Base-by-base conservation (phyloP, 2,888 invertebrate species). In the Theretra japonica region DNA sequence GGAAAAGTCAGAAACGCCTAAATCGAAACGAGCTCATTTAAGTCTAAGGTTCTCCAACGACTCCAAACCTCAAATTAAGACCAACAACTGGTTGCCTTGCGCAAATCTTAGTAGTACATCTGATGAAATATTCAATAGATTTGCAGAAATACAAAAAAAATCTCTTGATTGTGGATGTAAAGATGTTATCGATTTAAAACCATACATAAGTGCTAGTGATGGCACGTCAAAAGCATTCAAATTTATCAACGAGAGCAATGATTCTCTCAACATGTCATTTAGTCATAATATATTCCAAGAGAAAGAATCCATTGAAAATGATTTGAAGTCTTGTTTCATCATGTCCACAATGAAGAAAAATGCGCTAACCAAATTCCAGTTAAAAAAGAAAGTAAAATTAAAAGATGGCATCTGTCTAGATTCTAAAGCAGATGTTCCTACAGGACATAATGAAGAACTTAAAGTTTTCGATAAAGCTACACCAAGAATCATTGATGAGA, bases 401-500 rank as follows among this genome's bases (percentile, higher is more conserved):
- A 82, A 78, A 79, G 79, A 79, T 15, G 76, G 76, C 59, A 33
- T 77, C 7, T 41, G 74, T 21, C 58, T 77, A 0, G 75, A 72
- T 65, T 73, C 76, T 1, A 76, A 41, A 53, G 70, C 65, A 33
- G 75, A 72, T 69, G 72, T 75, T 8, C 73, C 75, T 3, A 73
- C 53, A 41, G 68, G 70, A 11, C 75, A 74, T 4, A 75, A 80
- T 30, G 80, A 83, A 2, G 82, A 84, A 68, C 68, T 84, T 19
- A 73, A 83, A 0, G n/a, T 85, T 56, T 85, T 85, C 70, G 85
- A 90, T 50, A 86, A 83, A 72, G 76, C 84, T 0, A 75, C 85
- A 6, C 86, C 88, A 0, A 85, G 82, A 73, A 80, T 85, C 8
- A 88, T 93, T 4, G 89, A 93, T 57, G 92, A 93, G 72, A 86